Base-by-base conservation (phyloP, 2,888 invertebrate species). In the Brenthis daphne region DNA sequence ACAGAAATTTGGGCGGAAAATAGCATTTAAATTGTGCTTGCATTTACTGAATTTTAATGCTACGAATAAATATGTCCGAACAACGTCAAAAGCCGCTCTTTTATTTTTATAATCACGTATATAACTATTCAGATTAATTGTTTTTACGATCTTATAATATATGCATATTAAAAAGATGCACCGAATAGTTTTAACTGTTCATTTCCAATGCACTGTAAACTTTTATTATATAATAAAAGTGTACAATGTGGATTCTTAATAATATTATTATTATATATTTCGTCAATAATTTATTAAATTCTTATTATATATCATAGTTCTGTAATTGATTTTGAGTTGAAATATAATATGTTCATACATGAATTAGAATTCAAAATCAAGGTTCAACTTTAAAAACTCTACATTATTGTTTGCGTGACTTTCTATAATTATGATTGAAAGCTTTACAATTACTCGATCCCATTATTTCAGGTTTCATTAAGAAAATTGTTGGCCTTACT, bases 401-500 rank as follows among this genome's bases (percentile, higher is more conserved):
- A 81, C 82, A 82, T 85, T 84, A 82, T 77, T 74, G 82, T 83
- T 90, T 78, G 92, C 92, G 92, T 92, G 92, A 87, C 89, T 89
- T 75, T 69, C 79, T 75, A 82, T 90, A 91, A 92, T 92, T 91
- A 92, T 84, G 81, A 83, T 72, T 79, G 81, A 84, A 87, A 84
- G 82, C 80, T 82, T 83, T 83, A 85, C 82, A 81, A 86, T 88
- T 82, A 86, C 82, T 83, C 77, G 82, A 84, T 85, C 83, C 79
- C 77, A 80, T 82, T 85, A 85, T 85, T 86, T 86, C 86, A 83
- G 85, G 85, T 85, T 89, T 89, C 86, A 89, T 88, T 87, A 88
- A 90, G 85, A 83, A 90, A 91, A 92, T 90, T 91, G 88, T 89
- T 85, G 84, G 85, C 84, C 89, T 85, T 84, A 87, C 82, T 82